Evolutionary conservation across 2,888 invertebrate genomes (phyloP).

Genomic region (Pterostichus niger): DNA sequence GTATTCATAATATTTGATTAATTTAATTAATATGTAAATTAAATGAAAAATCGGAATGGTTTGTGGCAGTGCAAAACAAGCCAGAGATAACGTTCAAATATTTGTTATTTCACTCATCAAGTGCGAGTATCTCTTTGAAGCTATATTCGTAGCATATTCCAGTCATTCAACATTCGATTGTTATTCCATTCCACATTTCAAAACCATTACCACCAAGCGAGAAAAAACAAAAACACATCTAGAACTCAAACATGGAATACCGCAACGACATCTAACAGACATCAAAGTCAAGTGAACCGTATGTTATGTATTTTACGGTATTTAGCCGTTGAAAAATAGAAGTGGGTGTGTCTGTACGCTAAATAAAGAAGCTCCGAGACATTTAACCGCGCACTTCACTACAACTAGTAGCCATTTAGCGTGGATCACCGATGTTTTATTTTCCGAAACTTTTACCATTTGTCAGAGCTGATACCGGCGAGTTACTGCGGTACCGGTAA

Average conservation of each 20-base stretch:
- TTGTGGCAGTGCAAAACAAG: too few species aligned
- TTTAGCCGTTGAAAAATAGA: slow-evolving; percentile 56
- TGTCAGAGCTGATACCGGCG: slow-evolving; percentile 40
- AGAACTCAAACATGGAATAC: slow-evolving; percentile 36
- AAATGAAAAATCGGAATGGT: too few species aligned
- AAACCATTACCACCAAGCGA: slow-evolving; percentile 37
- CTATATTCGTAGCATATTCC: neutral
- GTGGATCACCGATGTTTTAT: slow-evolving; percentile 58
- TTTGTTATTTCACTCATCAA: neutral
- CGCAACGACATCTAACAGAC: slow-evolving; percentile 10
- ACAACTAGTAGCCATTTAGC: slow-evolving; percentile 28
- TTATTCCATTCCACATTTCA: slow-evolving; percentile 54
- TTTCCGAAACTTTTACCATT: slow-evolving; percentile 65
- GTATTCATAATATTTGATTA: too few species aligned
- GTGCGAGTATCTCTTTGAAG: slow-evolving; percentile 30
- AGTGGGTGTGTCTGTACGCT: slow-evolving; percentile 48
- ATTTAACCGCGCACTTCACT: slow-evolving; percentile 27
- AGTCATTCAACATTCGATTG: slow-evolving; percentile 53
- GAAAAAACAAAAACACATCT: slow-evolving; percentile 32
- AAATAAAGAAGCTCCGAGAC: slow-evolving; percentile 62
- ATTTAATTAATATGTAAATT: too few species aligned
- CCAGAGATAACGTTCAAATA: too few species aligned
- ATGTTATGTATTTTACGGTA: slow-evolving; percentile 42
- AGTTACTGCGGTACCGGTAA: slow-evolving; percentile 9
- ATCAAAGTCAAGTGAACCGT: slow-evolving; percentile 47